Evolutionary conservation across 1,140 invertebrate species (phyloP).

Genomic region (Melipona quadrifasciata): DNA sequence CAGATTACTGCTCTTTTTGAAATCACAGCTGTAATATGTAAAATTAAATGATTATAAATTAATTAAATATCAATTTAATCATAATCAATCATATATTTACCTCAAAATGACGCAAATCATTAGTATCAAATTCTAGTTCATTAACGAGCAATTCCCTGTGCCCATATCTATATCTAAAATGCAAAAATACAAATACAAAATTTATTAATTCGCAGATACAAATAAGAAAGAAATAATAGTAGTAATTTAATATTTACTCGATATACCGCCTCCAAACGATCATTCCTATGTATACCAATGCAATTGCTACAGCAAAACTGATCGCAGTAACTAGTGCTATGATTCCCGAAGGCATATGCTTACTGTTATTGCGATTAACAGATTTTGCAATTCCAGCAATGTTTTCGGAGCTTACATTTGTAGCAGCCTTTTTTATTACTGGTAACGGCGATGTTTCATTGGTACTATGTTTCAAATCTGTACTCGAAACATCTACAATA

Average conservation of each 20-base stretch:
- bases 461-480: neutral
- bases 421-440: neutral
- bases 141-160: constrained; percentile 79
- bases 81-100: constrained; percentile 60
- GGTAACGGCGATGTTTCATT: neutral
- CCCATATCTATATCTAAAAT: constrained; percentile 76
- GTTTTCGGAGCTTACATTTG: neutral
- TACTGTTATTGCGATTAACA: neutral
- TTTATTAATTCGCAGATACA: neutral
- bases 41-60: neutral
- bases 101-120: constrained; percentile 79
- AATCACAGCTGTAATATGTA: constrained; percentile 64
- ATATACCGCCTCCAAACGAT: constrained; percentile 77
- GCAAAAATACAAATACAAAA: constrained; percentile 4
- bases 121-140: constrained; percentile 77
- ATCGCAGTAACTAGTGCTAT: constrained; percentile 70
- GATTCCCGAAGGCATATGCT: constrained; percentile 64
- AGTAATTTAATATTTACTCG: constrained; percentile 72
- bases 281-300: constrained; percentile 75
- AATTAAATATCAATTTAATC: neutral
- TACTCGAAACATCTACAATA: neutral
- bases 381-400: neutral
- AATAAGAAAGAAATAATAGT: neutral
- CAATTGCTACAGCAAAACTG: constrained; percentile 69
- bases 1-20: neutral